A percentile compares a stretch with the other conserved stretches of the same genome.
Evolutionary conservation across 2,113 vertebrate genomes (phyloP).

Genomic region (Recurvirostra avosetta): DNA sequence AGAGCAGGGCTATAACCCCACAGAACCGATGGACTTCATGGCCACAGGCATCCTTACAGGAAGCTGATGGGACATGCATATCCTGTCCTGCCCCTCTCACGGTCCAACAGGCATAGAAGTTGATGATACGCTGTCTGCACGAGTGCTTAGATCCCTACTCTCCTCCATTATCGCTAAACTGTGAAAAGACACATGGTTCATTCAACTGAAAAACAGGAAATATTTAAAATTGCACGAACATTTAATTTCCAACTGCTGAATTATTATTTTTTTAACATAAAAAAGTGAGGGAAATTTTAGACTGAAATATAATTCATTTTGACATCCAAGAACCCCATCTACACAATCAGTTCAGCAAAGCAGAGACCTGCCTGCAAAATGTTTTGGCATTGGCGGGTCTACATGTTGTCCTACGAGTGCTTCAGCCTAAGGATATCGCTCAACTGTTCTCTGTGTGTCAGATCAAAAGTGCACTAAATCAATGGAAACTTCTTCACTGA

Average conservation of each 20-base stretch:
- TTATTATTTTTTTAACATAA: background rate
- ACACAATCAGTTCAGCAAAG: background rate
- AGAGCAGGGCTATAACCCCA: background rate
- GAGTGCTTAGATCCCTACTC: background rate
- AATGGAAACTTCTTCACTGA: background rate
- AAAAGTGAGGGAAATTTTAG: background rate
- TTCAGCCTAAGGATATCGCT: background rate
- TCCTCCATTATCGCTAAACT: background rate
- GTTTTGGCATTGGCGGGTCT: background rate
- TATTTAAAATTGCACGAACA: background rate
- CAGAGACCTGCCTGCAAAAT: background rate
- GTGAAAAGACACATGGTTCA: background rate
- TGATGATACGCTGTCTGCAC: background rate
- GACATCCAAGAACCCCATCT: background rate
- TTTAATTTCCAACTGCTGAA: background rate
- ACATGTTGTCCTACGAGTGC: background rate
- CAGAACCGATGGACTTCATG: background rate
- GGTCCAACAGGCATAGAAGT: background rate
- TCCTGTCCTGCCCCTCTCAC: background rate
- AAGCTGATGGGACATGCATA: background rate
- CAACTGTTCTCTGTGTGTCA: background rate
- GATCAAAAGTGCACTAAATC: background rate
- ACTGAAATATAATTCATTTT: background rate
- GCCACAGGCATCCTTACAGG: background rate
- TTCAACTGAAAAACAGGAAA: constrained; percentile 1